Evolutionary conservation across 2,888 invertebrate species (phyloP), one percentile per base, ranked within the genome.

Genomic region (Eilema depressum): DNA sequence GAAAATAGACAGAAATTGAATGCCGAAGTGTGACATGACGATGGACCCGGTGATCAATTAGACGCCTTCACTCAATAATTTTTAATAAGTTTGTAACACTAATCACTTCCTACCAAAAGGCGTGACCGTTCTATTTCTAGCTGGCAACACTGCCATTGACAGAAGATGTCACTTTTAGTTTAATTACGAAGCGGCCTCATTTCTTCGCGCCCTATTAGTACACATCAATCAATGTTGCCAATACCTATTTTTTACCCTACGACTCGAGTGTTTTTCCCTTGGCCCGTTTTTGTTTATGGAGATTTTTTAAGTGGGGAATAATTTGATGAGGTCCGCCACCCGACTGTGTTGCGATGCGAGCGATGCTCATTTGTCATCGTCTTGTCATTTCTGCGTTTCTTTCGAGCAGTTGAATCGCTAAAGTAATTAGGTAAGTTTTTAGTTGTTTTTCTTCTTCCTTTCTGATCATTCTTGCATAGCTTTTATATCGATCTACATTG

Each of bases 201-300:
- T 95, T 90, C 94, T 94, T 94, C 95, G 93, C 95, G 95, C 93
- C 95, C 95, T 95, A 95, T 95, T 95, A 95, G 95, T 95, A 94
- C 91, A 90, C 95, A 95, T 95, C 95, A 95, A 95, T 95, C 95
- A 95, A 95, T 94, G 95, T 95, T 95, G 95, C 95, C 95, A 95
- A 95, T 95, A 95, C 93, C 92, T 94, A 94, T 94, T 95, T 95
- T 95, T 95, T 95, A 92, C 88, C 89, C 89, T 86, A 80, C 74
- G 74, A 90, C 90, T 90, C 85, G 85, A 90, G 88, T 91, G 88
- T 93, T 95, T 94, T 92, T 91, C 89, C 89, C 86, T 89, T 88
- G 87, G 84, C 86, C 89, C 89, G 92, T 95, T 95, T 95, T 95
- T 95, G 94, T 95, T 95, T 95, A 93, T 92, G 92, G 87, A 92